These are phyloP conservation scores for Crypturellus undulatus DNA, from an alignment of 2,113 vertebrate species.

Conservation along the genomic window DNA sequence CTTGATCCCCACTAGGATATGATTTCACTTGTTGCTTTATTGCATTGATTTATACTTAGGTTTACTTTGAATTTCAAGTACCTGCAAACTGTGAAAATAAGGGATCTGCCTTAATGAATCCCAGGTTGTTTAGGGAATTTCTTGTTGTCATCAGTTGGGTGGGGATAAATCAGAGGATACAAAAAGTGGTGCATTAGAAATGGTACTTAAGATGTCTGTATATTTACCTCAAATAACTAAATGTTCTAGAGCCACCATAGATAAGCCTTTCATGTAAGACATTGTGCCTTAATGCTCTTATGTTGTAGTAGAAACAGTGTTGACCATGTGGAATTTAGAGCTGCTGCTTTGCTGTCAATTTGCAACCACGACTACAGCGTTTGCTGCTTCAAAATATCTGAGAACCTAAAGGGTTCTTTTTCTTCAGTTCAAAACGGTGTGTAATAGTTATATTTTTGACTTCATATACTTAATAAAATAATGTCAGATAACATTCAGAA, in stretches of 20 bases:
- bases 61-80: not conserved
- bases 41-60: not conserved
- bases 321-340: not conserved
- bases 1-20: not conserved
- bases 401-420: not conserved
- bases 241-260: not conserved
- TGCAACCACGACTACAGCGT: not conserved
- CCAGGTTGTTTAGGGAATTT: not conserved
- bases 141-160: not conserved
- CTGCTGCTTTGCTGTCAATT: not conserved
- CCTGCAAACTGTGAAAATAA: not conserved
- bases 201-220: not conserved
- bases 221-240: not conserved
- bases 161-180: not conserved
- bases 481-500: too few species aligned
- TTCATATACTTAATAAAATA: not conserved
- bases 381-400: not conserved
- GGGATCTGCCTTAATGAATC: not conserved
- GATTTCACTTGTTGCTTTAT: not conserved
- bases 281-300: not conserved
- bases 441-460: not conserved
- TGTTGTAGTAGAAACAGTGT: accelerated
- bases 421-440: not conserved
- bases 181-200: not conserved
- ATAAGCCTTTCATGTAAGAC: not conserved